These are phyloP conservation scores for Drosophila pandora DNA, from an alignment of 1,140 invertebrate genomes.

Conservation along the genomic window DNA sequence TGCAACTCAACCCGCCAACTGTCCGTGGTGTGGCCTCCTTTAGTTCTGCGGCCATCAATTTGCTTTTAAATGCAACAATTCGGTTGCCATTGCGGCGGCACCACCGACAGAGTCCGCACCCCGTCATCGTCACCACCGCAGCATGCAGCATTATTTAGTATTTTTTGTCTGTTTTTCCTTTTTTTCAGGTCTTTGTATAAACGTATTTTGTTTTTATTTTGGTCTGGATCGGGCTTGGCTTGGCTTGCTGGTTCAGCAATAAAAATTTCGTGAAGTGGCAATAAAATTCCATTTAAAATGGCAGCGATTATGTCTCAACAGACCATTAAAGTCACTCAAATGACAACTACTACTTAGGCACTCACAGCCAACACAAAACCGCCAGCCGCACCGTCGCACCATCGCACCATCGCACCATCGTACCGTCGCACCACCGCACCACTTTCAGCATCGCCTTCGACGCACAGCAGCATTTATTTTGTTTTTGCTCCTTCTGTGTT, in stretches of 20 bases:
- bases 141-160: constrained; percentile 57
- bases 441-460: constrained; percentile 40
- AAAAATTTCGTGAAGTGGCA: constrained; percentile 83
- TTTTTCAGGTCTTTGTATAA: constrained; percentile 4
- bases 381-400: constrained; percentile 5
- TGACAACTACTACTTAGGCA: constrained; percentile 83
- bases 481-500: constrained; percentile 49
- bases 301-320: constrained; percentile 84
- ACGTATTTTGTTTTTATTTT: constrained; percentile 49
- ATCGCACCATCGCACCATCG: constrained; percentile 1
- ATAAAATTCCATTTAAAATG: constrained; percentile 84
- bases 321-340: constrained; percentile 84
- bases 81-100: constrained; percentile 70
- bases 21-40: constrained; percentile 72
- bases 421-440: constrained; percentile 14
- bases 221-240: constrained; percentile 9
- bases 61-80: constrained; percentile 83
- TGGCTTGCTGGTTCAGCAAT: constrained; percentile 58
- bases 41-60: constrained; percentile 83
- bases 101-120: constrained; percentile 22
- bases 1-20: constrained; percentile 47
- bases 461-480: constrained; percentile 41
- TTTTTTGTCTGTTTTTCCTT: constrained; percentile 14
- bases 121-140: constrained; percentile 67
- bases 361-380: constrained; percentile 48